Evolutionary conservation across 2,888 invertebrate species (phyloP).

Genomic region (Macrosoma leucophasiata): DNA sequence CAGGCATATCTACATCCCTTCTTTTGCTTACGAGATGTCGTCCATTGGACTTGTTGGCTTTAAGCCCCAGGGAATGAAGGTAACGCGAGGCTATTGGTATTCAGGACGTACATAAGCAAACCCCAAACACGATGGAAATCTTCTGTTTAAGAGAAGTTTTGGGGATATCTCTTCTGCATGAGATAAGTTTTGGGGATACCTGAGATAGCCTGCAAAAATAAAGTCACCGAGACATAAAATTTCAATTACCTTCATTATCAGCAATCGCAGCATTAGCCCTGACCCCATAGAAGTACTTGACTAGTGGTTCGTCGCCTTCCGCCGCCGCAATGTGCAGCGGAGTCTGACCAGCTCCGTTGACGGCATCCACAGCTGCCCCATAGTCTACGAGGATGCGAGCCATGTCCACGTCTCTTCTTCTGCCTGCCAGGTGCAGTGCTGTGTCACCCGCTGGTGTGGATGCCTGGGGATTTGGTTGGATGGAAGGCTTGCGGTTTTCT

Average conservation of each 20-base stretch:
- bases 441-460: slow-evolving; percentile 92
- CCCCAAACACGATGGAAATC: too few species aligned
- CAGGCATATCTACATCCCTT: slow-evolving; percentile 94
- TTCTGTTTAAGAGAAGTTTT: too few species aligned
- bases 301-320: slow-evolving; percentile 94
- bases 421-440: slow-evolving; percentile 95
- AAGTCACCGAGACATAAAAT: too few species aligned
- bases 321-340: slow-evolving; percentile 96
- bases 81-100: too few species aligned
- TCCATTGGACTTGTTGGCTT: too few species aligned
- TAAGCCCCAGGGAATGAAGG: too few species aligned
- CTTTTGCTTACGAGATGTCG: slow-evolving; percentile 96
- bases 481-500: too few species aligned
- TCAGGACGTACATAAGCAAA: too few species aligned
- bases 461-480: slow-evolving; percentile 60
- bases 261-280: slow-evolving; percentile 95
- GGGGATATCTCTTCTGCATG: too few species aligned
- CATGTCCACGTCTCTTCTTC: slow-evolving; percentile 94
- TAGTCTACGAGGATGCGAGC: slow-evolving; percentile 93
- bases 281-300: slow-evolving; percentile 96
- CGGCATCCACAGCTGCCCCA: slow-evolving; percentile 92
- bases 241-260: slow-evolving; percentile 94
- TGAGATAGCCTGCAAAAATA: too few species aligned
- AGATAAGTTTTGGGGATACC: too few species aligned
- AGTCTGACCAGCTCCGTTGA: slow-evolving; percentile 96